Percentiles rank a stretch among this genome's conserved stretches.
phyloP scores from a whole-genome alignment of 2,113 vertebrate genomes.

The Proteles cristata region DNA sequence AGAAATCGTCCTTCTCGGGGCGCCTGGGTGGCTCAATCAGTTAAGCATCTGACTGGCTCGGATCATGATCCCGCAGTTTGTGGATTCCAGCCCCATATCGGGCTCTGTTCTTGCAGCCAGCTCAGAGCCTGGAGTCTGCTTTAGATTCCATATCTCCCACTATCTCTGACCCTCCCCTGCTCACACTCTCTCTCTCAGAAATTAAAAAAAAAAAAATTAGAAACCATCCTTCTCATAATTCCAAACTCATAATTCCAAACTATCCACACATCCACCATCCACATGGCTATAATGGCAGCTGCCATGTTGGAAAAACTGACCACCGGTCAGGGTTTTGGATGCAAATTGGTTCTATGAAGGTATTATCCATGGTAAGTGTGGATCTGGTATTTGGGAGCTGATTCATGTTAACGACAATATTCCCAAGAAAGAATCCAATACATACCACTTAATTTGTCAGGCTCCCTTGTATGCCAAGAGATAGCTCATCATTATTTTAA shows the following conservation, averaged over 20 bases:
- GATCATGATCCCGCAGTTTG: no score
- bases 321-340: background rate
- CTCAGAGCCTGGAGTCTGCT: no score
- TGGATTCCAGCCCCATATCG: no score
- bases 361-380: background rate
- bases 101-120: no score
- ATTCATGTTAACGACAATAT: background rate
- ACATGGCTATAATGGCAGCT: background rate
- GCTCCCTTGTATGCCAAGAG: background rate
- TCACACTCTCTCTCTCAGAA: no score
- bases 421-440: background rate
- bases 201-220: no score
- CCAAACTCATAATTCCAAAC: background rate
- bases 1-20: background rate
- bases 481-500: background rate
- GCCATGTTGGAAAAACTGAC: background rate
- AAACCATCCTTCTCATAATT: background rate
- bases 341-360: background rate
- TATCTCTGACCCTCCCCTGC: no score
- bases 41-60: no score
- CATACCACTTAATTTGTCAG: background rate
- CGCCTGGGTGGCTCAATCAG: no score
- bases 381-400: background rate
- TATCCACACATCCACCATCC: background rate
- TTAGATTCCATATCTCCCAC: no score